A percentile compares a stretch with the other conserved stretches of the same genome.
Conservation (phyloP, 2,888 invertebrate genomes). For the Tenthredo notha region DNA sequence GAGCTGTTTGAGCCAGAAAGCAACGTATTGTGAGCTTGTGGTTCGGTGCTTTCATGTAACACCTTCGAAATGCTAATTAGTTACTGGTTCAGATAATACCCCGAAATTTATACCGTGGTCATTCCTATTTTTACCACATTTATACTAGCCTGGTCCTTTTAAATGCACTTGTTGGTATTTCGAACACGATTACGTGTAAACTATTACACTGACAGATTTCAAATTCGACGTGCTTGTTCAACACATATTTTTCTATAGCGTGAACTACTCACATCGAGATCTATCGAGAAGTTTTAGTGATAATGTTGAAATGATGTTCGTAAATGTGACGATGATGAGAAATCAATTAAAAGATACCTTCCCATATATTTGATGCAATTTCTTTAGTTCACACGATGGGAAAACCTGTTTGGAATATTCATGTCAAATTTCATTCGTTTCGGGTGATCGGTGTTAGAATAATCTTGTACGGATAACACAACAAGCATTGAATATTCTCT, state of each 20-base stretch:
- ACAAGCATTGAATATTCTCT: background rate
- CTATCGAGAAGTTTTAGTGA: background rate
- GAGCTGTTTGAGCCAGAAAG: background rate
- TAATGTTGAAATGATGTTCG: background rate
- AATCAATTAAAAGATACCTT: background rate
- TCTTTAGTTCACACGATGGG: background rate
- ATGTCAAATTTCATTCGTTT: background rate
- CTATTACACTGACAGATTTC: background rate
- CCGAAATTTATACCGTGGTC: background rate
- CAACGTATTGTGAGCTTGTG: slow-evolving; percentile 6
- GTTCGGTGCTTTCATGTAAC: background rate
- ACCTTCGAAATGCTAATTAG: background rate
- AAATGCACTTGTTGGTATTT: background rate
- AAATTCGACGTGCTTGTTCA: background rate
- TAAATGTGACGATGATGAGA: background rate
- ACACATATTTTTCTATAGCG: background rate
- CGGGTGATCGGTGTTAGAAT: background rate
- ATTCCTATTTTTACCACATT: background rate
- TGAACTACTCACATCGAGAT: background rate
- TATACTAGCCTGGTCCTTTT: background rate
- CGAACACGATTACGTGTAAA: background rate
- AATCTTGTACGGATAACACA: background rate
- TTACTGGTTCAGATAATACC: background rate
- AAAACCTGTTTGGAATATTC: background rate
- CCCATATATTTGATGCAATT: background rate